Evolutionary conservation across 2,797 vertebrate species (phyloP).

Genomic region (Mus minutoides): DNA sequence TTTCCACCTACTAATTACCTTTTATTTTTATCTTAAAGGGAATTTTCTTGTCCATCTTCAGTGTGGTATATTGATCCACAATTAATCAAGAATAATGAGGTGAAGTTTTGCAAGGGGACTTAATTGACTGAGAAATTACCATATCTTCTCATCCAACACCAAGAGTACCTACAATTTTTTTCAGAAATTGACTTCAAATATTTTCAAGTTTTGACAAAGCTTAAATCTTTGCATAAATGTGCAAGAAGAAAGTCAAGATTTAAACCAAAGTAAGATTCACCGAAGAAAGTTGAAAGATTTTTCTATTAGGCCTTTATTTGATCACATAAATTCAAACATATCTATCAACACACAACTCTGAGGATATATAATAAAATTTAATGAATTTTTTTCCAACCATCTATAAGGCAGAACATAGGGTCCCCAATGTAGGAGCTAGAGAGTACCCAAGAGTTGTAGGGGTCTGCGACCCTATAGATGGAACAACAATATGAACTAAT

Average conservation of each 20-base stretch:
- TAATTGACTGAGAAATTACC: neutral
- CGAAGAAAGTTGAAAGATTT: slow-evolving; percentile 85
- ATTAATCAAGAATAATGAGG: slow-evolving; percentile 51
- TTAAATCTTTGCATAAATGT: slow-evolving; percentile 68
- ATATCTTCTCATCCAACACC: neutral
- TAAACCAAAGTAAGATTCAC: slow-evolving; percentile 82
- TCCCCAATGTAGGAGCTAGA: no score
- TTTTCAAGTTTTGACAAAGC: slow-evolving; percentile 67
- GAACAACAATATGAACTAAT: no score
- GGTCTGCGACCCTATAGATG: no score
- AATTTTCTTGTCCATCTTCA: neutral
- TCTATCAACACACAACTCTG: slow-evolving; percentile 84
- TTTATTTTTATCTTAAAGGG: neutral
- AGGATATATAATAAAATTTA: slow-evolving; percentile 87
- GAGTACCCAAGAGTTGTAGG: no score
- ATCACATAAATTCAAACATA: slow-evolving; percentile 85
- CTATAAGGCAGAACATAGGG: no score
- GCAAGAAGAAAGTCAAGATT: slow-evolving; percentile 82
- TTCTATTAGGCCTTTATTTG: slow-evolving; percentile 84
- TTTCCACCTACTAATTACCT: neutral
- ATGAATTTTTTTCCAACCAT: slow-evolving; percentile 74
- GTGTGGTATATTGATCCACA: neutral
- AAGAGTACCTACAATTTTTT: slow-evolving; percentile 64
- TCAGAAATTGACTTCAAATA: slow-evolving; percentile 76
- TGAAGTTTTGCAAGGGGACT: slow-evolving; percentile 45